Percentiles rank a stretch among this genome's conserved stretches.
Evolutionary conservation across 2,888 invertebrate species (phyloP).

Genomic region (Esperia sulphurella): DNA sequence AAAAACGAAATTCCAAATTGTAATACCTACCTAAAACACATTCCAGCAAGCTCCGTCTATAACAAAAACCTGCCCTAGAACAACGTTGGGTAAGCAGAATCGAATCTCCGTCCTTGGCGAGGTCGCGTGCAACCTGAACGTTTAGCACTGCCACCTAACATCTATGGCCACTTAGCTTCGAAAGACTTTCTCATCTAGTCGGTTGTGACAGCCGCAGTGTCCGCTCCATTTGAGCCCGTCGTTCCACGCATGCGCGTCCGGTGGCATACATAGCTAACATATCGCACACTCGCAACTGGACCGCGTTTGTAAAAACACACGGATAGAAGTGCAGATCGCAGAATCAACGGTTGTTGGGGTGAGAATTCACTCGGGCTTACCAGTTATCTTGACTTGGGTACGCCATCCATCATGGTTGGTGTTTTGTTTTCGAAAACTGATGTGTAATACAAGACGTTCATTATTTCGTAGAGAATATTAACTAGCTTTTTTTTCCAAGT

Average conservation of each 20-base stretch:
- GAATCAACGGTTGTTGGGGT: slow-evolving; percentile 14
- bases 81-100: slow-evolving; percentile 64
- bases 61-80: slow-evolving; percentile 62
- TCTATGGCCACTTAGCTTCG: slow-evolving; percentile 2
- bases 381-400: not conserved
- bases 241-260: slow-evolving; percentile 60
- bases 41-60: slow-evolving; percentile 47
- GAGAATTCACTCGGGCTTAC: slow-evolving; percentile 9
- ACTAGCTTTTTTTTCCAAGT: too few species aligned
- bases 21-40: slow-evolving; percentile 28
- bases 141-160: slow-evolving; percentile 16
- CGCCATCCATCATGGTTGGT: too few species aligned
- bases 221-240: slow-evolving; percentile 70
- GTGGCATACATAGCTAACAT: slow-evolving; percentile 73
- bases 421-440: too few species aligned
- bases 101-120: slow-evolving; percentile 68
- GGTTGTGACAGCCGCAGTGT: slow-evolving; percentile 43
- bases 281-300: slow-evolving; percentile 70
- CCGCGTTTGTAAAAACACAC: slow-evolving; percentile 67
- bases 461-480: too few species aligned
- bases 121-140: slow-evolving; percentile 49
- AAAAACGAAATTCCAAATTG: too few species aligned
- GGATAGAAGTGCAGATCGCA: slow-evolving; percentile 34
- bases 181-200: slow-evolving; percentile 42
- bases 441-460: too few species aligned